Base-by-base conservation (phyloP, 2,797 vertebrate genomes). In the Ambastaia sidthimunki region DNA sequence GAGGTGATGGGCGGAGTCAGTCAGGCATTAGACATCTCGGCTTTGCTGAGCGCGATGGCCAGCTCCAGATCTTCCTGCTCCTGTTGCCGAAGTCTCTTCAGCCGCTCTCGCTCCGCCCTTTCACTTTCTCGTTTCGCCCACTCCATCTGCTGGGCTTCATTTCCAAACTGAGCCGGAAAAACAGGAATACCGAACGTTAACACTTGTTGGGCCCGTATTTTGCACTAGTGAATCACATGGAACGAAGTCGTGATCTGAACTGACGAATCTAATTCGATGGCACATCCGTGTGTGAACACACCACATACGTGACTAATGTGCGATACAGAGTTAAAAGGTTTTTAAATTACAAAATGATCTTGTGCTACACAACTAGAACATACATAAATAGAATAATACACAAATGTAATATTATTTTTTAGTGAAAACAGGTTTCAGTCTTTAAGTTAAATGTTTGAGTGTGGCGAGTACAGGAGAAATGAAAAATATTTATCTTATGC, bases 41-140 rank as follows among this genome's bases (percentile, higher is more conserved):
- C 97, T 91, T 98, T 98, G 93, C 98, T 99, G 87, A 99, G 96
- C 0, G 98, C 98, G 59, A 99, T 99, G 88, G 98, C 98, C 86
- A 99, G 85, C 89, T 98, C 97, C 77, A 99, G 93, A 87, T 99
- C 98, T 76, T 99, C 98, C 88, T 99, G 97, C 23, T 99, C 98
- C 89, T 98, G 97, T 78, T 95, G 95, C 50, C 96, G 88, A 62
- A 99, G 91, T 7, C 98, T 91, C n/a, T 97, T 98, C 88, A 99
- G 92, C 60, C 98, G 91, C 80, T 99, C 97, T 11, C 96, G 95
- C 89, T 99, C 97, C 0, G 96, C 96, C 67, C 96, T 94, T 85
- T 98, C 96, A 4, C 97, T 99, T 92, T 99, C 98, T 0, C 97
- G 90, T 90, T 99, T 99, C 0, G 97, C 97, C 98, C 98, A 99